These are phyloP conservation scores for Campylomormyrus tamandua DNA, from an alignment of 2,113 vertebrate genomes.

Conservation along the genomic window DNA sequence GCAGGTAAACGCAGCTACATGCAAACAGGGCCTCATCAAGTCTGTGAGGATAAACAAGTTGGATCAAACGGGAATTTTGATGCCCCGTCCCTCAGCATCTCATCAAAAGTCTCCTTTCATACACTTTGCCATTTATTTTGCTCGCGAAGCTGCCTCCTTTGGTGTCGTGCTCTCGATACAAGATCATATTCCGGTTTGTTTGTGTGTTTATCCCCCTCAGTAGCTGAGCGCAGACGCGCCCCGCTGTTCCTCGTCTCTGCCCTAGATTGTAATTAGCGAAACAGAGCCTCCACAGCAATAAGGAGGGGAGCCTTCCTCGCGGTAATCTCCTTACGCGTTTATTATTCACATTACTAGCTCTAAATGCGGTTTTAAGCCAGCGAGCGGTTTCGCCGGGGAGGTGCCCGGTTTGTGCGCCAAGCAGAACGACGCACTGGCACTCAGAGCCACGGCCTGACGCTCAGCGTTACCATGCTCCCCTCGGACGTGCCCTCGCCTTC, in stretches of 20 bases:
- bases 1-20: neutral
- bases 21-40: neutral
- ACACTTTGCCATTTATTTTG: slow-evolving; percentile 6
- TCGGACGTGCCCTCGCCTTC: neutral
- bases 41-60: neutral
- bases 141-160: slow-evolving; percentile 1
- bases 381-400: neutral
- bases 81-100: neutral
- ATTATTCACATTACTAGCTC: slow-evolving; percentile 8
- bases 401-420: too few relatives aligned
- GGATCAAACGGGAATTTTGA: slow-evolving; percentile 7
- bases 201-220: slow-evolving; percentile 23
- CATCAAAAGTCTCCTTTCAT: slow-evolving; percentile 6
- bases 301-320: neutral
- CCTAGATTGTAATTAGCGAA: slow-evolving; percentile 31
- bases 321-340: slow-evolving; percentile 9
- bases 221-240: slow-evolving; percentile 18
- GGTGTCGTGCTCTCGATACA: neutral
- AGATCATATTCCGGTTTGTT: slow-evolving; percentile 15
- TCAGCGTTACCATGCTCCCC: neutral
- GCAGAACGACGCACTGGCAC: neutral
- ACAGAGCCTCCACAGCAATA: slow-evolving; percentile 15
- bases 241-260: slow-evolving; percentile 29
- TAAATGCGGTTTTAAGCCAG: neutral
- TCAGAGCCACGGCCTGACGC: neutral